A percentile compares a stretch with the other conserved stretches of the same genome.
Conservation (phyloP, 2,113 vertebrate species). For the Cinclus mexicanus region DNA sequence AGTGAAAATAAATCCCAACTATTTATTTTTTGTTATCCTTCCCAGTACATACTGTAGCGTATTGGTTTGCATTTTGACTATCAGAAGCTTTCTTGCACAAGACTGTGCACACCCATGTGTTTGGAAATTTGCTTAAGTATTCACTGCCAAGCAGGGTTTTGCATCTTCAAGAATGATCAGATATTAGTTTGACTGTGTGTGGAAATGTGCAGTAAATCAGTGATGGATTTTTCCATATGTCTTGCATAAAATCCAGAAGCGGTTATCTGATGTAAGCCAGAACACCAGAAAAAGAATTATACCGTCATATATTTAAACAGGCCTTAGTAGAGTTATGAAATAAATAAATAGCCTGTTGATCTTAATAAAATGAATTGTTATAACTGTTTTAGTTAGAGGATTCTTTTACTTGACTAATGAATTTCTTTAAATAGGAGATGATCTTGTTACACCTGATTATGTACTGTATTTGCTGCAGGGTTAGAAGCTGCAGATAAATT, state of each 20-base stretch:
- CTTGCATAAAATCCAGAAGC: conserved; percentile 32
- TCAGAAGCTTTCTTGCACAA: neutral
- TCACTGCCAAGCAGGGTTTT: conserved; percentile 6
- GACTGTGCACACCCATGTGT: neutral
- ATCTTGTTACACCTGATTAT: neutral
- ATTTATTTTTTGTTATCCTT: neutral
- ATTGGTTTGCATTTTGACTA: neutral
- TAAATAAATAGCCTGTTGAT: neutral
- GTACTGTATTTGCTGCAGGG: neutral
- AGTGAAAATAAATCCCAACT: neutral
- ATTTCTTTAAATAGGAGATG: neutral
- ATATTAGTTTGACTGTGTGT: conserved; percentile 16
- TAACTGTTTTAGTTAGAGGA: neutral
- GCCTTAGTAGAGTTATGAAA: neutral
- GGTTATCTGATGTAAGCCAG: conserved; percentile 51
- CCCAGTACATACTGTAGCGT: neutral
- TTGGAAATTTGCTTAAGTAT: conserved; percentile 1
- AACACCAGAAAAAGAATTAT: conserved; percentile 7
- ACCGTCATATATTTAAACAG: neutral
- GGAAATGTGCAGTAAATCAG: conserved; percentile 52
- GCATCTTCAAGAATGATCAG: neutral
- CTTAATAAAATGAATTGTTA: neutral
- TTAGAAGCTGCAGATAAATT: neutral
- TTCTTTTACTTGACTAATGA: neutral
- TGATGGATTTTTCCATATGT: conserved; percentile 58